Evolutionary conservation across 2,888 invertebrate species (phyloP).

Genomic region (Caenorhabditis auriculariae): DNA sequence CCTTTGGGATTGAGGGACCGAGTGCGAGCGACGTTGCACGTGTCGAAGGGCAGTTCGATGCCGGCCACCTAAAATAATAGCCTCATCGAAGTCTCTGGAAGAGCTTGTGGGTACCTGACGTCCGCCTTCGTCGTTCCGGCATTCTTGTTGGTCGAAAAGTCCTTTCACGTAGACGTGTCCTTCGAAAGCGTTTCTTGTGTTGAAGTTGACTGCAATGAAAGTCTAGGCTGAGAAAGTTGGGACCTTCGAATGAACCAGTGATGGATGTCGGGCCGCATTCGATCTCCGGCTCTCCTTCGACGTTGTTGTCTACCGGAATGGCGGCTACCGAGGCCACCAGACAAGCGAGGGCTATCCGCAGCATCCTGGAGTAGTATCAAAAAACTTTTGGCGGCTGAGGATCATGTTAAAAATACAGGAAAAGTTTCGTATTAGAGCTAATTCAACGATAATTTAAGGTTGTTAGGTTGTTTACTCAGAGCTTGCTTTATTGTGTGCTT

Average conservation of each 20-base stretch:
- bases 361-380: no score
- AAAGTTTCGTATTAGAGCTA: no score
- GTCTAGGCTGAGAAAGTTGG: no score
- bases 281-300: slow-evolving; percentile 63
- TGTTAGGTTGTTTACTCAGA: no score
- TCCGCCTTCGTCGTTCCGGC: slow-evolving; percentile 59
- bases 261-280: slow-evolving; percentile 62
- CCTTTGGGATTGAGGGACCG: slow-evolving; percentile 62
- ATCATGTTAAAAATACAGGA: no score
- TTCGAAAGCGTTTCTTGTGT: slow-evolving; percentile 56
- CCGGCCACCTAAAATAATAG: slow-evolving; percentile 50
- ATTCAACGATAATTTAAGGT: no score
- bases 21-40: slow-evolving; percentile 62
- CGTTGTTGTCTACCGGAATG: slow-evolving; percentile 62
- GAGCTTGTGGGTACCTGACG: slow-evolving; percentile 37
- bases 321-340: no score
- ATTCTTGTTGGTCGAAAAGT: slow-evolving; percentile 58
- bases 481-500: no score
- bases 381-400: no score
- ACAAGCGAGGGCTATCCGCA: no score
- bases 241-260: slow-evolving; percentile 59
- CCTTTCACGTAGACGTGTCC: slow-evolving; percentile 58
- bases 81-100: background rate
- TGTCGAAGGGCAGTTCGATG: slow-evolving; percentile 62
- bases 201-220: slow-evolving; percentile 62